A percentile compares a stretch with the other conserved stretches of the same genome.
Conservation (phyloP, 2,888 invertebrate genomes). For the Cheilosia scutellata region DNA sequence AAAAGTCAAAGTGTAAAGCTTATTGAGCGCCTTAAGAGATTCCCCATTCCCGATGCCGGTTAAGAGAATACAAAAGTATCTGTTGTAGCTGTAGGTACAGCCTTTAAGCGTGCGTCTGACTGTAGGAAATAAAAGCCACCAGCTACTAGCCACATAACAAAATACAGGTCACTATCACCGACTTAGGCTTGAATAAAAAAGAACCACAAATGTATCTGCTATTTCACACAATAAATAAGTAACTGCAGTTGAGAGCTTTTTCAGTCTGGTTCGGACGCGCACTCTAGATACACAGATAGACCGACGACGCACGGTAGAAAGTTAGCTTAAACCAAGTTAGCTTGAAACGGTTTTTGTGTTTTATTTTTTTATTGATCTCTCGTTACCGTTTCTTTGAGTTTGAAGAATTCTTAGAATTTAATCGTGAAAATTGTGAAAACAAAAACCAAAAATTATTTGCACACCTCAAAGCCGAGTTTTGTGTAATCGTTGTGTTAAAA, state of each 20-base stretch:
- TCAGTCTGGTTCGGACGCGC: slow-evolving; percentile 71
- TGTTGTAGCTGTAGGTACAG: slow-evolving; percentile 18
- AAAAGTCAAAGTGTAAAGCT: neutral
- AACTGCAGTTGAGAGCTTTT: slow-evolving; percentile 60
- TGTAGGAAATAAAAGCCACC: slow-evolving; percentile 47
- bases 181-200: slow-evolving; percentile 4
- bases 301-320: slow-evolving; percentile 30
- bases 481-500: neutral
- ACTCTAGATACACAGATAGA: slow-evolving; percentile 51
- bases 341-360: slow-evolving; percentile 31
- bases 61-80: slow-evolving; percentile 21
- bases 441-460: too few species aligned
- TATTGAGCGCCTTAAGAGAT: slow-evolving; percentile 16
- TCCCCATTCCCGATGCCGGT: neutral
- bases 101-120: neutral
- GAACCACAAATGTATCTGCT: slow-evolving; percentile 1
- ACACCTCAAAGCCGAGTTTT: too few species aligned
- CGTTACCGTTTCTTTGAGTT: slow-evolving; percentile 29
- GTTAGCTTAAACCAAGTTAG: slow-evolving; percentile 45
- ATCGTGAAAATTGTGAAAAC: neutral
- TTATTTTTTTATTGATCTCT: neutral
- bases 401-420: slow-evolving; percentile 25
- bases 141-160: slow-evolving; percentile 1
- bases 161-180: slow-evolving; percentile 52
- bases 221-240: slow-evolving; percentile 65